phyloP scores from a whole-genome alignment of 2,888 invertebrate genomes.

The Heliconius sara region DNA sequence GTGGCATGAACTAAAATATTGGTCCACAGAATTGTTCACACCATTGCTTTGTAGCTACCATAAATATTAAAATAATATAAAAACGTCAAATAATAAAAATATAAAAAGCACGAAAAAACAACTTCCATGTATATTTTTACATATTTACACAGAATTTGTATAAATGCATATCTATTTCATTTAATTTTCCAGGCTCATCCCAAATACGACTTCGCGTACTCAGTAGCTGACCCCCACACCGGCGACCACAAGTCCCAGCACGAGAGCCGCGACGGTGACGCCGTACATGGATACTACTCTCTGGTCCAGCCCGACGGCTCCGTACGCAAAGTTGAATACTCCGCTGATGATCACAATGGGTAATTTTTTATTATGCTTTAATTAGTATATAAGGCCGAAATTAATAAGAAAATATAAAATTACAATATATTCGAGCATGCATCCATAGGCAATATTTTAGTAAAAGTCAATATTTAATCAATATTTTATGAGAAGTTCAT shows the following conservation, averaged over 20 bases:
- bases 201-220: constrained; percentile 69
- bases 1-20: background rate
- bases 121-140: no score
- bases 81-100: background rate
- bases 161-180: background rate
- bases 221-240: constrained; percentile 75
- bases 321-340: constrained; percentile 73
- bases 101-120: no score
- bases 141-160: background rate
- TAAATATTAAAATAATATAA: background rate
- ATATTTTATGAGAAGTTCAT: no score
- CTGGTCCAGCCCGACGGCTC: constrained; percentile 75
- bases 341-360: constrained; percentile 68
- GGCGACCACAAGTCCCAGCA: constrained; percentile 78
- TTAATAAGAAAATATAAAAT: no score
- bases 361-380: constrained; percentile 51
- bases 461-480: no score
- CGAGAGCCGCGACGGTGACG: constrained; percentile 70
- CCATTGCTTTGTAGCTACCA: background rate
- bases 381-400: background rate
- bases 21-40: background rate
- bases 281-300: constrained; percentile 82
- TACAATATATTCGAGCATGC: no score
- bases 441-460: no score
- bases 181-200: constrained; percentile 55